Conservation (phyloP, 2,888 invertebrate genomes). For the Drosophila borealis region DNA sequence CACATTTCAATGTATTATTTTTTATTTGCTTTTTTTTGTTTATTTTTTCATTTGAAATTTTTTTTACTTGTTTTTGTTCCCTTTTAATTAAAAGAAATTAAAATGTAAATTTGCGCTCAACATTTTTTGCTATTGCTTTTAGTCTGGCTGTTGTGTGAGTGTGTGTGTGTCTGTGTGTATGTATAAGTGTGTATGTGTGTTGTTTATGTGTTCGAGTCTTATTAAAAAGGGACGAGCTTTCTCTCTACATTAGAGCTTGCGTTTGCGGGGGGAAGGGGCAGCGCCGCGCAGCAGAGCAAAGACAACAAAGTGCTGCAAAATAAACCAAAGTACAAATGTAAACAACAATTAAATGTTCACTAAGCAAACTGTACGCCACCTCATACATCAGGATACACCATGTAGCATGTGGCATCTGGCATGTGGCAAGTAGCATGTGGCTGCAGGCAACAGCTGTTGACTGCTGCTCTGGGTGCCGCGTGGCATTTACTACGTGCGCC, state of each 20-base stretch:
- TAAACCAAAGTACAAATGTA: slow-evolving; percentile 76
- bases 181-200: slow-evolving; percentile 23
- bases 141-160: neutral
- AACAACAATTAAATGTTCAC: slow-evolving; percentile 80
- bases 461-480: neutral
- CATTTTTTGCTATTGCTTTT: slow-evolving; percentile 32
- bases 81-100: slow-evolving; percentile 79
- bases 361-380: slow-evolving; percentile 60
- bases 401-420: slow-evolving; percentile 8
- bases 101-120: slow-evolving; percentile 69
- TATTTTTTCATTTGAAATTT: slow-evolving; percentile 12
- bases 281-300: neutral
- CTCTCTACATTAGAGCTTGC: slow-evolving; percentile 11
- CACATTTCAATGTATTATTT: slow-evolving; percentile 69
- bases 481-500: neutral
- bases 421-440: neutral
- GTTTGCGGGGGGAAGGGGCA: neutral
- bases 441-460: slow-evolving; percentile 19
- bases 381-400: slow-evolving; percentile 5
- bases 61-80: slow-evolving; percentile 18
- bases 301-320: slow-evolving; percentile 48
- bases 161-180: slow-evolving; percentile 15
- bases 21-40: slow-evolving; percentile 28
- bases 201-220: slow-evolving; percentile 57
- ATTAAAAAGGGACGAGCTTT: slow-evolving; percentile 52